phyloP scores from a whole-genome alignment of 2,888 invertebrate species.

The Caenorhabditis panamensis region DNA sequence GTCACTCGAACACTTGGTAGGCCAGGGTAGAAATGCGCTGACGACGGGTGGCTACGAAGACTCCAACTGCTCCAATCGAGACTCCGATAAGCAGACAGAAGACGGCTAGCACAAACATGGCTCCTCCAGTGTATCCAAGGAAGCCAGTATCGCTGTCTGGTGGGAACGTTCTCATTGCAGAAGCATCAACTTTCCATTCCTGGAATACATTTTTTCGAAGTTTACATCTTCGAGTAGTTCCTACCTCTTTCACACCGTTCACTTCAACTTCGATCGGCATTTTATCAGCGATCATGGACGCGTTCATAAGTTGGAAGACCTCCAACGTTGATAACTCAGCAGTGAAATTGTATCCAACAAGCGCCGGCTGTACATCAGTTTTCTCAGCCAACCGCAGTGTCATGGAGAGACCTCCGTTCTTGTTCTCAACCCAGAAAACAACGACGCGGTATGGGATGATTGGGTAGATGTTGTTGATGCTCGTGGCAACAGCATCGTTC shows the following conservation, averaged over 20 bases:
- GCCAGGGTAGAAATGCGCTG: slow-evolving; percentile 71
- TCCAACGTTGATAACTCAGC: slow-evolving; percentile 40
- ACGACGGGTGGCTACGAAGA: slow-evolving; percentile 63
- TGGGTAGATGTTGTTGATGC: slow-evolving; percentile 43
- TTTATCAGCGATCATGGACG: slow-evolving; percentile 27
- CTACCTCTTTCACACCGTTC: slow-evolving; percentile 47
- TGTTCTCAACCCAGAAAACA: slow-evolving; percentile 41
- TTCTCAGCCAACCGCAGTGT: slow-evolving; percentile 53
- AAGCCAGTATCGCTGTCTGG: slow-evolving; percentile 44
- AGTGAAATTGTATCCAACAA: slow-evolving; percentile 39
- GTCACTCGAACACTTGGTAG: slow-evolving; percentile 72
- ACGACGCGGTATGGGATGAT: slow-evolving; percentile 55
- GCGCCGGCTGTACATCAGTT: slow-evolving; percentile 19
- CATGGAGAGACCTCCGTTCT: slow-evolving; percentile 32
- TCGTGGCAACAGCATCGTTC: slow-evolving; percentile 35
- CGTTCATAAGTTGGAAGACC: slow-evolving; percentile 35
- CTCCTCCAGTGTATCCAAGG: slow-evolving; percentile 69
- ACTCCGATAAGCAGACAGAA: slow-evolving; percentile 69
- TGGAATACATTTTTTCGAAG: slow-evolving; percentile 30
- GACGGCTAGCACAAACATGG: slow-evolving; percentile 71
- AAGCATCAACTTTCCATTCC: slow-evolving; percentile 52
- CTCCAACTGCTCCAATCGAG: slow-evolving; percentile 65
- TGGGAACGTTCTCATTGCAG: slow-evolving; percentile 51
- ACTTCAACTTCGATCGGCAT: slow-evolving; percentile 42
- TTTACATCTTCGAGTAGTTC: too few relatives aligned